phyloP scores from a whole-genome alignment of 2,797 vertebrate genomes.

The Falco naumanni region DNA sequence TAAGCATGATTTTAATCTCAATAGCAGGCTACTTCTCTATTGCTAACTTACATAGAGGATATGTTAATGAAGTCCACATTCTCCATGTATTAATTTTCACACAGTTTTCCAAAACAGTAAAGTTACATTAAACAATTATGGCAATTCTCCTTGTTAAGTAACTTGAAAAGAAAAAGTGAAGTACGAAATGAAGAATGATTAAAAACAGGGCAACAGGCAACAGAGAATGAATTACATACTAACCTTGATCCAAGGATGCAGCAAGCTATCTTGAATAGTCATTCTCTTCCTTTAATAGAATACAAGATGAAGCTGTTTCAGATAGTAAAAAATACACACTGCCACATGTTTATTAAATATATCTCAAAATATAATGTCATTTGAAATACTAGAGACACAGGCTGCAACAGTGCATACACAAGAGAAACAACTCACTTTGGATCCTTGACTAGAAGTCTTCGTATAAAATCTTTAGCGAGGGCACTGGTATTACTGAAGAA shows the following conservation, averaged over 20 bases:
- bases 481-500: slow-evolving; percentile 94
- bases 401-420: not conserved
- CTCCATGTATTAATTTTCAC: not conserved
- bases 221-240: slow-evolving; percentile 8
- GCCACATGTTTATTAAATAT: not conserved
- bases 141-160: not conserved
- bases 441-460: slow-evolving; percentile 93
- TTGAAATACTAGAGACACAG: not conserved
- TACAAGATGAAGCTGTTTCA: not conserved
- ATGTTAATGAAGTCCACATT: not conserved
- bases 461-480: slow-evolving; percentile 98
- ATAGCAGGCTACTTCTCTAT: not conserved
- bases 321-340: not conserved
- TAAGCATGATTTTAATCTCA: not conserved
- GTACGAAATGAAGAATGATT: not conserved
- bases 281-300: slow-evolving; percentile 89
- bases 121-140: not conserved
- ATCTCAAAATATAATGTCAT: not conserved
- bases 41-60: not conserved
- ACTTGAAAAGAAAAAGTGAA: not conserved
- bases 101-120: not conserved
- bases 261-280: slow-evolving; percentile 95
- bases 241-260: slow-evolving; percentile 98
- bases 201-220: not conserved
- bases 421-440: slow-evolving; percentile 87